phyloP scores from a whole-genome alignment of 1,140 invertebrate genomes.

The Helicoverpa zea region DNA sequence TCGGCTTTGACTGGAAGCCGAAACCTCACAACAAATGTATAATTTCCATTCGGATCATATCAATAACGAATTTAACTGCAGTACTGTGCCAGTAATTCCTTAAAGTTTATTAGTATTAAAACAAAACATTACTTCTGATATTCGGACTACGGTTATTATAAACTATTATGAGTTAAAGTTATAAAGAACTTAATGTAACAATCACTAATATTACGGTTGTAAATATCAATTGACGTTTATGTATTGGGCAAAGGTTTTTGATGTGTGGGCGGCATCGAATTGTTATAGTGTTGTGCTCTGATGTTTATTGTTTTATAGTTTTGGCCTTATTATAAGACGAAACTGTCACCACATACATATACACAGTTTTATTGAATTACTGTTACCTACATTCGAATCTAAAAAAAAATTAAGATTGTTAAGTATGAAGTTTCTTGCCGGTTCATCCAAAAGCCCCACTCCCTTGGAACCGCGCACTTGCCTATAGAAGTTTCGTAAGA shows the following conservation, averaged over 20 bases:
- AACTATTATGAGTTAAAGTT: conserved; percentile 5
- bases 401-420: too few relatives aligned
- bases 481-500: too few relatives aligned
- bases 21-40: background rate
- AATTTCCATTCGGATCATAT: too few relatives aligned
- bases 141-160: background rate
- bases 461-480: too few relatives aligned
- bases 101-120: background rate
- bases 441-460: too few relatives aligned
- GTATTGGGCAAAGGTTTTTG: background rate
- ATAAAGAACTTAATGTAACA: conserved; percentile 8
- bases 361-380: too few relatives aligned
- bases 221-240: conserved; percentile 14
- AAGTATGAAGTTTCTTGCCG: too few relatives aligned
- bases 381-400: too few relatives aligned
- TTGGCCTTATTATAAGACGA: too few relatives aligned
- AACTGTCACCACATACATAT: too few relatives aligned
- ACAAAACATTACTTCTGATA: conserved; percentile 4
- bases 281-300: conserved; percentile 12
- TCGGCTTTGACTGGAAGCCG: background rate
- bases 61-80: background rate
- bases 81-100: background rate
- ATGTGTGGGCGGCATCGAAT: background rate
- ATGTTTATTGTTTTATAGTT: too few relatives aligned
- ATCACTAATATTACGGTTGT: conserved; percentile 11